Percentiles rank a stretch among this genome's conserved stretches.
phyloP scores from a whole-genome alignment of 2,797 vertebrate species.

The Chelon auratus region DNA sequence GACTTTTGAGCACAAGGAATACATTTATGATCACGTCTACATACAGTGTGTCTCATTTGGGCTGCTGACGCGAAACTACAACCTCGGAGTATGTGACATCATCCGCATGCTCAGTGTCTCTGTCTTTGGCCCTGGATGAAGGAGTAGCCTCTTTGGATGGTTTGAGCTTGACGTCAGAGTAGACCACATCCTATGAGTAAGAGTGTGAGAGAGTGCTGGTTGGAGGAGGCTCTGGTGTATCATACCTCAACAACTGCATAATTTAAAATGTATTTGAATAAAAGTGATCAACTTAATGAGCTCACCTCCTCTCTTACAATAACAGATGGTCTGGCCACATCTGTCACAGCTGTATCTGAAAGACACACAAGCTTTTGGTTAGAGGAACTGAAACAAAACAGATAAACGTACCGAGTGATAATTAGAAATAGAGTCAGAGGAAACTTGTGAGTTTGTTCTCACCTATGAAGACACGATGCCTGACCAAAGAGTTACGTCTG shows the following conservation, averaged over 20 bases:
- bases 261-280: too few species aligned
- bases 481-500: slow-evolving; percentile 12
- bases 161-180: slow-evolving; percentile 52
- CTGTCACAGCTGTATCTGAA: slow-evolving; percentile 47
- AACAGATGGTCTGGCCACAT: slow-evolving; percentile 22
- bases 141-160: not conserved
- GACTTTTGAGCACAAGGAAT: too few species aligned
- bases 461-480: slow-evolving; percentile 42
- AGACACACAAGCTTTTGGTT: not conserved
- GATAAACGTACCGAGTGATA: not conserved
- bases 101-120: not conserved
- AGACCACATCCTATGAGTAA: slow-evolving; percentile 60
- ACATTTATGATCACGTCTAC: too few species aligned
- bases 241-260: too few species aligned
- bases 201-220: not conserved
- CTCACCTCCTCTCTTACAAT: slow-evolving; percentile 52
- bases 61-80: not conserved
- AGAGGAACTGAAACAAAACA: slow-evolving; percentile 12
- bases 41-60: too few species aligned
- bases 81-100: slow-evolving; percentile 63
- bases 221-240: not conserved
- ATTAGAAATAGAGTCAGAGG: not conserved
- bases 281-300: not conserved
- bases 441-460: slow-evolving; percentile 26
- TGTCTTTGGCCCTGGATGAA: slow-evolving; percentile 3